Conservation (phyloP, 2,797 vertebrate genomes). For the Bradypodion ventrale region DNA sequence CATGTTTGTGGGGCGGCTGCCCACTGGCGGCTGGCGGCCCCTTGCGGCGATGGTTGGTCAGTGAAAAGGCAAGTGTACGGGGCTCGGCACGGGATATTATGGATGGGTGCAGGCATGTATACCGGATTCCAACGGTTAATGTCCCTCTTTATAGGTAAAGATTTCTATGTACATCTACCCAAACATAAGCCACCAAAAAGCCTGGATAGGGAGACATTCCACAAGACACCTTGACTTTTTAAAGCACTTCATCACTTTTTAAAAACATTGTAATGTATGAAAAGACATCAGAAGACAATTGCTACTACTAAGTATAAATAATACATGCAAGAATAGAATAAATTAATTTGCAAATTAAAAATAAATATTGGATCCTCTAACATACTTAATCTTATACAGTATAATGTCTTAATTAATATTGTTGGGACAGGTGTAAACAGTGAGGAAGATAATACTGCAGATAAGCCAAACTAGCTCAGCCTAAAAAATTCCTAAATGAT, state of each 20-base stretch:
- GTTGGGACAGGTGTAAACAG: not conserved
- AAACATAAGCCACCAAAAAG: not conserved
- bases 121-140: no score
- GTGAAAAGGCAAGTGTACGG: no score
- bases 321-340: not conserved
- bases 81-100: no score
- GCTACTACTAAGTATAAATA: not conserved
- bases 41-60: no score
- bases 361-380: no score
- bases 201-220: not conserved
- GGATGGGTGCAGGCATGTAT: no score
- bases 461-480: not conserved
- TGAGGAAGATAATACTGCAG: no score
- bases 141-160: no score
- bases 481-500: not conserved
- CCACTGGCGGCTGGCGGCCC: no score
- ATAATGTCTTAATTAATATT: not conserved
- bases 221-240: not conserved
- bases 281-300: not conserved
- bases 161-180: not conserved
- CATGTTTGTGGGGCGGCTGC: no score
- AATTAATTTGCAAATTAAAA: not conserved
- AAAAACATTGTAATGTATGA: not conserved
- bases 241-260: not conserved
- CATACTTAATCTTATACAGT: not conserved